Evolutionary conservation across 2,113 vertebrate species (phyloP).

Genomic region (Hemibagrus wyckioides): DNA sequence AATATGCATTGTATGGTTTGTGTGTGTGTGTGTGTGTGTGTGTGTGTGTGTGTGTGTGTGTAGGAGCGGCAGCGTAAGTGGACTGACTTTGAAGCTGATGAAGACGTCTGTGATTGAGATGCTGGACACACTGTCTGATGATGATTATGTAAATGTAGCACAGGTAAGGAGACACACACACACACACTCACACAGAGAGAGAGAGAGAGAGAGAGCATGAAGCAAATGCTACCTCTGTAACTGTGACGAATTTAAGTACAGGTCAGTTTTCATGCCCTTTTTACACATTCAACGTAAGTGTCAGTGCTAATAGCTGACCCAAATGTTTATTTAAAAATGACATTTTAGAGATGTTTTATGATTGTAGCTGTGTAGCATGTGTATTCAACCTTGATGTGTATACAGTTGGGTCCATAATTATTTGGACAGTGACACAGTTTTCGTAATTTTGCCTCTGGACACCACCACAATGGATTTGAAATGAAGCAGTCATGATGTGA

Average conservation of each 20-base stretch:
- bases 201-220: slow-evolving; percentile 7
- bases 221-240: neutral
- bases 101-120: slow-evolving; percentile 87
- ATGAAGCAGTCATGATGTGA: neutral
- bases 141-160: slow-evolving; percentile 83
- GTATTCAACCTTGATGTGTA: too few relatives aligned
- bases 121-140: slow-evolving; percentile 86
- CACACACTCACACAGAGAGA: slow-evolving; percentile 21
- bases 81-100: slow-evolving; percentile 87
- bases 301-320: neutral
- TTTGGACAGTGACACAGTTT: neutral
- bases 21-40: slow-evolving; percentile 42
- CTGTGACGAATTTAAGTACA: neutral
- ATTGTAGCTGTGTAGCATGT: neutral
- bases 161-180: slow-evolving; percentile 43
- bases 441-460: too few relatives aligned
- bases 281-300: neutral
- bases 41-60: slow-evolving; percentile 20
- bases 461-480: neutral
- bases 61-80: slow-evolving; percentile 88
- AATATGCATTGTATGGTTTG: neutral
- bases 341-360: neutral
- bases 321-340: neutral
- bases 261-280: neutral
- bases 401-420: too few relatives aligned